phyloP scores from a whole-genome alignment of 2,797 vertebrate species.

The Tarsius wallacei region DNA sequence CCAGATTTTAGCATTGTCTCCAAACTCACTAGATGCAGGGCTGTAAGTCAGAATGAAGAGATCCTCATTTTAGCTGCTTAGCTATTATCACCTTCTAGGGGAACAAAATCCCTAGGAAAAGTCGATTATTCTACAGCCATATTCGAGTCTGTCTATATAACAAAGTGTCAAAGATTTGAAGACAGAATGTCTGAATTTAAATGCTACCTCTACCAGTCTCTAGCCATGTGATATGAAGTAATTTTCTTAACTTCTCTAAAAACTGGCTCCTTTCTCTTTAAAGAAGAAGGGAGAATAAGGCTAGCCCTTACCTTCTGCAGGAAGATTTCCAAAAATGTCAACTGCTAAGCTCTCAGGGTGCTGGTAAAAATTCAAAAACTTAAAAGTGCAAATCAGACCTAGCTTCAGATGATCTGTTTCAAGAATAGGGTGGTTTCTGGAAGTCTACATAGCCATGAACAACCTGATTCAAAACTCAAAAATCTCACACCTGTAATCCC shows the following conservation, averaged over 20 bases:
- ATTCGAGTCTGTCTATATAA: no score
- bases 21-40: neutral
- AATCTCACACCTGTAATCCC: no score
- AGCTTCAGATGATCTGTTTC: no score
- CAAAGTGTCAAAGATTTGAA: neutral
- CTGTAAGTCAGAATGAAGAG: neutral
- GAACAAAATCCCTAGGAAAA: neutral
- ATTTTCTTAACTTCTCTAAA: neutral
- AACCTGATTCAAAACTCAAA: no score
- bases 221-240: accelerated
- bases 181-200: neutral
- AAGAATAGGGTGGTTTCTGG: no score
- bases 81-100: neutral
- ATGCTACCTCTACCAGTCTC: no score
- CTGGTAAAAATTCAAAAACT: neutral
- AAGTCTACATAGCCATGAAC: no score
- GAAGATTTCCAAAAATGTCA: neutral
- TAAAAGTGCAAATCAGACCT: no score
- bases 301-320: neutral
- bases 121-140: neutral
- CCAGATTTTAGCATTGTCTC: neutral
- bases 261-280: neutral
- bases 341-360: accelerated
- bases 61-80: neutral
- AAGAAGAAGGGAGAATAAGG: neutral